These are phyloP conservation scores for Alentia gelatinosa DNA, from an alignment of 2,888 invertebrate genomes.

Conservation along the genomic window DNA sequence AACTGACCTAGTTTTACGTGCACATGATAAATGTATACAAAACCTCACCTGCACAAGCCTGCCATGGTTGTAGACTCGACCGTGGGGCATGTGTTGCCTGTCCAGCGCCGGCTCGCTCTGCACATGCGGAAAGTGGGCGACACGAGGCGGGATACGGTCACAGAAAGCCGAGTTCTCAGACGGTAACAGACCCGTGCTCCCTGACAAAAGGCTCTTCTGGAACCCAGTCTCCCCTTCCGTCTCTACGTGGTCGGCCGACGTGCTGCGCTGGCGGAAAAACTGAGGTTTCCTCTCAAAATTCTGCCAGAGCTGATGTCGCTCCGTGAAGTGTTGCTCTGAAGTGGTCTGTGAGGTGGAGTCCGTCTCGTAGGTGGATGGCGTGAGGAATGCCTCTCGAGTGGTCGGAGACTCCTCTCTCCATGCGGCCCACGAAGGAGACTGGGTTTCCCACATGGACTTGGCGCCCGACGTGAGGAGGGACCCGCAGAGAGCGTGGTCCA, in stretches of 20 bases:
- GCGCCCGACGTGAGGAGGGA: neutral
- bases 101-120: conserved; percentile 69
- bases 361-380: neutral
- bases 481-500: conserved; percentile 51
- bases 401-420: neutral
- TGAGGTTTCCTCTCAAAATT: neutral
- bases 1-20: too few relatives aligned
- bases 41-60: conserved; percentile 5
- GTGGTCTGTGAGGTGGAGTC: neutral
- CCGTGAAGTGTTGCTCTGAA: neutral
- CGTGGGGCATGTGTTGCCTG: neutral
- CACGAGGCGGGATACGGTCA: conserved; percentile 69
- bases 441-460: neutral
- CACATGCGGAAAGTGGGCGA: conserved; percentile 70
- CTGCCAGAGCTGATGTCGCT: neutral
- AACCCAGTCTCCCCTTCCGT: neutral
- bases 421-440: neutral
- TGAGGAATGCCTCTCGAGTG: neutral
- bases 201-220: neutral
- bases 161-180: conserved; percentile 75
- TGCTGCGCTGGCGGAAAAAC: conserved; percentile 33
- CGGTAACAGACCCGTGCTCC: conserved; percentile 64
- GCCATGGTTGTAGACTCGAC: conserved; percentile 28
- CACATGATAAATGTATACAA: neutral
- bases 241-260: neutral